Base-by-base conservation (phyloP, 2,113 vertebrate genomes). In the Colossoma macropomum region DNA sequence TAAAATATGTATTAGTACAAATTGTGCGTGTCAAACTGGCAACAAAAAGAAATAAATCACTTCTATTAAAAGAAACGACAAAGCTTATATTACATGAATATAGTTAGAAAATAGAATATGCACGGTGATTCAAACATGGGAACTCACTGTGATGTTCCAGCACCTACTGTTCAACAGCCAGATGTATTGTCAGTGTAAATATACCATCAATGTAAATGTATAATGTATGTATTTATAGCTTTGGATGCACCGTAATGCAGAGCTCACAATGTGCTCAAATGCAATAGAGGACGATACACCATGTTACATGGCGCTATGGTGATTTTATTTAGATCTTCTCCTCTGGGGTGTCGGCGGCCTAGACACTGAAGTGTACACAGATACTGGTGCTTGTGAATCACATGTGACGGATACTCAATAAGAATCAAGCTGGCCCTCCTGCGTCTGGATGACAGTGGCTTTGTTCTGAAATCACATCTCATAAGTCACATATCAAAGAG, bases 391-490 rank as follows among this genome's bases (percentile, higher is more conserved):
- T 91, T 89, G 89, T 91, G 93, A 93, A 93, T 83, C 89, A 92
- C 88, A 91, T 93, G 92, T 95, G 96, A 52, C 50, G 95, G 96
- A 97, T 94, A 94, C 94, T 96, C 95, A 95, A 96, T 95, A 97
- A 95, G 96, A 95, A 95, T 92, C 93, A 92, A 92, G 92, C 94
- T 96, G 94, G 41, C 4, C 41, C 4, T 4, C 41, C 41, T 11
- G 41, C 41, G 4, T 45, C 10, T 45, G 41, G 95, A 92, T 96
- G 96, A 96, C 96, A 96, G 95, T 93, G 94, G 94, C 96, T 97
- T 97, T 96, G 96, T 97, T 97, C 96, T 96, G 90, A 93, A 94
- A 94, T 96, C 94, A 96, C 94, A 95, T 96, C 95, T 95, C 94
- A 95, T 95, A 94, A 96, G 97, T 95, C 96, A 95, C 96, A 96